Evolutionary conservation across 2,797 vertebrate species (phyloP).

Genomic region (Neomorphus geoffroyi): DNA sequence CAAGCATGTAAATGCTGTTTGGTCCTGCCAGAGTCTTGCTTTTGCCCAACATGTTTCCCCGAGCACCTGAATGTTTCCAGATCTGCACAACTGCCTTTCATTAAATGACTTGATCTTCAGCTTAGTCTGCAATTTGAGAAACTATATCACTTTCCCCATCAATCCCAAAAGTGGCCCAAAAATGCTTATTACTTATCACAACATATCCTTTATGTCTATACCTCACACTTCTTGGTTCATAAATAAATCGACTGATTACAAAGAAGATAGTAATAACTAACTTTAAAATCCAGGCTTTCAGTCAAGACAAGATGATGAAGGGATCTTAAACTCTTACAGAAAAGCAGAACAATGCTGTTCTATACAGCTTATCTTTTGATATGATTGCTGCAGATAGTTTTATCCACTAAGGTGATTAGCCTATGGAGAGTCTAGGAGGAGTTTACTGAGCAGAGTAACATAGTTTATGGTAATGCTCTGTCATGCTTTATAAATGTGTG

Average conservation of each 20-base stretch:
- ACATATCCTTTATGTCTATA: neutral
- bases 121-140: neutral
- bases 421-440: constrained; percentile 8
- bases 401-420: constrained; percentile 58
- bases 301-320: neutral
- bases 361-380: constrained; percentile 22
- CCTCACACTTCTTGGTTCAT: neutral
- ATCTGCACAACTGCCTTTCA: neutral
- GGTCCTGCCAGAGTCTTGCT: neutral
- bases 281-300: neutral
- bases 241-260: neutral
- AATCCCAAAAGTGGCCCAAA: neutral
- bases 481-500: constrained; percentile 45
- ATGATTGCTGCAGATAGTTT: constrained; percentile 49
- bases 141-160: neutral
- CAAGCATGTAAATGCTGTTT: neutral
- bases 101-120: neutral
- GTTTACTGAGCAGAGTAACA: constrained; percentile 16
- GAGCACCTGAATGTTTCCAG: neutral
- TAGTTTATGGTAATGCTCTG: constrained; percentile 49
- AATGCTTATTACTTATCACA: neutral
- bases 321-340: neutral
- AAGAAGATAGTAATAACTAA: neutral
- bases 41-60: neutral
- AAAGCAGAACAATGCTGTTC: neutral